Evolutionary conservation across 2,888 invertebrate species (phyloP), one percentile per base, ranked within the genome.

Genomic region (Catotricha subobsoleta): DNA sequence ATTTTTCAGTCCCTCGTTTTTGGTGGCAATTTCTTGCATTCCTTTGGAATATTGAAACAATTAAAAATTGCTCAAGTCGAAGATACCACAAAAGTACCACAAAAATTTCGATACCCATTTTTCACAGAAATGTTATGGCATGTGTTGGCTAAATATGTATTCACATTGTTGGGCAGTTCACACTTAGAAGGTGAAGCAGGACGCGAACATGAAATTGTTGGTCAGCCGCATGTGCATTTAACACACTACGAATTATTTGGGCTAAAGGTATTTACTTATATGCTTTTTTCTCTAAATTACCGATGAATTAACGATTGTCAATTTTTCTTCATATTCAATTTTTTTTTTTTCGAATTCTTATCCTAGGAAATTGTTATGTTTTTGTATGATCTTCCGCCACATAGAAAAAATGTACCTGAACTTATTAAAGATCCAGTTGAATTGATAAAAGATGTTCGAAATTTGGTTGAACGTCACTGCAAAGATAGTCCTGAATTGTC

Each of bases 61-160:
- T 66, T 98, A 39, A 80, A 87, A 60, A 88, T 92, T n/a, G 88
- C 88, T 1, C 86, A 87, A 60, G 87, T 94, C 3, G 97, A 98
- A 65, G 92, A 92, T 56, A 74, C 77, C 33, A 94, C 94, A 12
- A 88, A 91, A 70, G 94, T 97, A 29, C 92, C 94, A 1, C 83
- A 87, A 52, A 94, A 95, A 67, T 97, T 94, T 66, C 80, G 97
- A 0, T 97, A 95, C 60, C 97, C 97, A 1, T 95, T 94, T 67
- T 97, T 91, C 65, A 90, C 88, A 12, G 95, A 97, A 66, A 92
- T 97, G 81, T 67, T 92, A 44, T 97, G 97, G 94, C 97, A 95
- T 65, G 91, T 94, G 30, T 65, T 95, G 49, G 92, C 91, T 52
- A 74, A 88, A 31, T 95, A 95, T 62, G 87, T 94, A 27, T 76